phyloP scores from a whole-genome alignment of 2,113 vertebrate genomes.

The Eretmochelys imbricata region DNA sequence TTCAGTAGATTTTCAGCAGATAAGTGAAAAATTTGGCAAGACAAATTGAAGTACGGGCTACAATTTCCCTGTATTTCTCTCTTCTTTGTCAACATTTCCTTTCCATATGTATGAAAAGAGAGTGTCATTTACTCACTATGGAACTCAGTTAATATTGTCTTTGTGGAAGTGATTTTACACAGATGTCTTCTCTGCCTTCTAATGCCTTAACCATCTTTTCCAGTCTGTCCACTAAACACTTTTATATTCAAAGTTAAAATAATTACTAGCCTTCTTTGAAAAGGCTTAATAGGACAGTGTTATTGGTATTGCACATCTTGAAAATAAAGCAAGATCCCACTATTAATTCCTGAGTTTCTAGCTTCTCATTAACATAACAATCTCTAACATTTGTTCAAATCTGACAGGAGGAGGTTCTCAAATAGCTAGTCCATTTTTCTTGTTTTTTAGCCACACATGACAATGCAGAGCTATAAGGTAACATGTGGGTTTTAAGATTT shows the following conservation, averaged over 20 bases:
- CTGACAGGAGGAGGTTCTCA: background rate
- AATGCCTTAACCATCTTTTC: background rate
- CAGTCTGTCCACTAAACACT: background rate
- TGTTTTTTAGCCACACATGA: background rate
- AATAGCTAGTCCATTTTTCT: background rate
- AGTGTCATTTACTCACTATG: background rate
- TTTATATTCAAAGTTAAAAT: background rate
- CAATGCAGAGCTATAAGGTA: background rate
- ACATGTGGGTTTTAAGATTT: background rate
- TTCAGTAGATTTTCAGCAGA: background rate
- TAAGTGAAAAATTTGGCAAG: background rate
- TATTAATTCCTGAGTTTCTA: background rate
- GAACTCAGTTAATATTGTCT: background rate
- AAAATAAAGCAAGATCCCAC: background rate
- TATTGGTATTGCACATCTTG: background rate
- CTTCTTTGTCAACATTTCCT: background rate
- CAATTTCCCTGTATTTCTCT: background rate
- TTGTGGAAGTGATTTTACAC: background rate
- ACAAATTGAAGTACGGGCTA: background rate
- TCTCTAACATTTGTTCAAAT: background rate
- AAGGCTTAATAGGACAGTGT: background rate
- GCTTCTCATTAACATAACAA: rapidly evolving
- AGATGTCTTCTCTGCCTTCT: background rate
- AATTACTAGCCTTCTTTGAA: background rate
- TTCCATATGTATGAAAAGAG: background rate